phyloP scores from a whole-genome alignment of 64 coral and sea anemone species.

The Dendronephthya gigantea region DNA sequence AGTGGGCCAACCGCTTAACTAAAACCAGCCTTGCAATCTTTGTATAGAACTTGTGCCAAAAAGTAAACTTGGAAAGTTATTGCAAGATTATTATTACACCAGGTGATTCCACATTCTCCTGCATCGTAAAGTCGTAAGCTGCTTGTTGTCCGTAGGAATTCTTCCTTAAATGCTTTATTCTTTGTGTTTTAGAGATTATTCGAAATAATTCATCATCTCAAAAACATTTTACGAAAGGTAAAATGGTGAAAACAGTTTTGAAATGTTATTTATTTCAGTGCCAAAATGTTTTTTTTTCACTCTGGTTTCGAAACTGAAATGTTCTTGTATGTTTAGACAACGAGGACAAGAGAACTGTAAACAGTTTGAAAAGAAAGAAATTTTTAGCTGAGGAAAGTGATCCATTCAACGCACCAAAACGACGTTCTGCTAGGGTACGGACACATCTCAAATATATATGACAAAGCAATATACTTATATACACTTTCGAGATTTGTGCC shows the following conservation, averaged over 20 bases:
- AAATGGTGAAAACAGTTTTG: background rate
- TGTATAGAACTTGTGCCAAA: slow-evolving; percentile 12
- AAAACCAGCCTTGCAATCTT: too few species aligned
- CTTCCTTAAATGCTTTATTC: background rate
- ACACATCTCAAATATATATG: background rate
- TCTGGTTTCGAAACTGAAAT: slow-evolving; percentile 57
- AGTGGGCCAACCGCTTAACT: too few species aligned
- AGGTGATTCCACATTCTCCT: background rate
- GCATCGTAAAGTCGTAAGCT: background rate
- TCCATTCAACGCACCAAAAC: slow-evolving; percentile 51
- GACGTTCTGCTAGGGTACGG: slow-evolving; percentile 87
- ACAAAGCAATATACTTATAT: background rate
- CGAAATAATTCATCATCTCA: background rate
- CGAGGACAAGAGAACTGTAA: background rate
- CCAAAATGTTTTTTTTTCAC: slow-evolving; percentile 23
- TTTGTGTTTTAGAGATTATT: background rate
- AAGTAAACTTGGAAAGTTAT: slow-evolving; percentile 16
- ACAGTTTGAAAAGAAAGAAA: slow-evolving; percentile 40
- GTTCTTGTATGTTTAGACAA: slow-evolving; percentile 56
- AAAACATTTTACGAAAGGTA: background rate
- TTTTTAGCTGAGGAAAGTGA: slow-evolving; percentile 60
- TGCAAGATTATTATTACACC: background rate
- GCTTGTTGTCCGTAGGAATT: background rate
- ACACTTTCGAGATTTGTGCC: background rate
- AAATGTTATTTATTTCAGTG: too few species aligned